phyloP scores from a whole-genome alignment of 2,113 vertebrate species.

The Pituophis catenifer region DNA sequence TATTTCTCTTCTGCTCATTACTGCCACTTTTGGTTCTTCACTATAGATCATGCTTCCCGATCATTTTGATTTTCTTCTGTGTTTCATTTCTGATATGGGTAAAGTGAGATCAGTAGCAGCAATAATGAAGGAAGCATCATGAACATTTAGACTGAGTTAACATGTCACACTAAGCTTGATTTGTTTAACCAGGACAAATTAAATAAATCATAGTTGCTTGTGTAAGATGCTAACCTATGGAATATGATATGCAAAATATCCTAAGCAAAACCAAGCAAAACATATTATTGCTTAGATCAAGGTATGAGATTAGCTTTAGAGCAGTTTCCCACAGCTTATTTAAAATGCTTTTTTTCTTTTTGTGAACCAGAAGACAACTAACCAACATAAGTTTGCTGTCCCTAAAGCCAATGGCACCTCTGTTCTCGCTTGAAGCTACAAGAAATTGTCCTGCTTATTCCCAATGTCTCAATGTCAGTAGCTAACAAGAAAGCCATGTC shows the following conservation, averaged over 20 bases:
- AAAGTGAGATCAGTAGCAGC: background rate
- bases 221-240: background rate
- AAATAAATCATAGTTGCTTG: background rate
- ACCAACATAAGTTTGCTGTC: background rate
- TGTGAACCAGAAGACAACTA: background rate
- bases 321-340: background rate
- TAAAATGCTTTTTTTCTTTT: background rate
- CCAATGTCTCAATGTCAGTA: background rate
- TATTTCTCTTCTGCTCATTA: background rate
- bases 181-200: background rate
- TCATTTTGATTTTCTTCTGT: background rate
- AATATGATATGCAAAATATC: background rate
- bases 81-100: background rate
- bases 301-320: background rate
- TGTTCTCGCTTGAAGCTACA: background rate
- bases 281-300: background rate
- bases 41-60: background rate
- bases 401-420: background rate
- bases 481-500: background rate
- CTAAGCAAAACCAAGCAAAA: background rate
- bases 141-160: background rate
- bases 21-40: background rate
- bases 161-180: background rate
- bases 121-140: background rate
- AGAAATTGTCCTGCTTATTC: background rate